Evolutionary conservation across 2,797 vertebrate genomes (phyloP).

Genomic region (Pterois miles): DNA sequence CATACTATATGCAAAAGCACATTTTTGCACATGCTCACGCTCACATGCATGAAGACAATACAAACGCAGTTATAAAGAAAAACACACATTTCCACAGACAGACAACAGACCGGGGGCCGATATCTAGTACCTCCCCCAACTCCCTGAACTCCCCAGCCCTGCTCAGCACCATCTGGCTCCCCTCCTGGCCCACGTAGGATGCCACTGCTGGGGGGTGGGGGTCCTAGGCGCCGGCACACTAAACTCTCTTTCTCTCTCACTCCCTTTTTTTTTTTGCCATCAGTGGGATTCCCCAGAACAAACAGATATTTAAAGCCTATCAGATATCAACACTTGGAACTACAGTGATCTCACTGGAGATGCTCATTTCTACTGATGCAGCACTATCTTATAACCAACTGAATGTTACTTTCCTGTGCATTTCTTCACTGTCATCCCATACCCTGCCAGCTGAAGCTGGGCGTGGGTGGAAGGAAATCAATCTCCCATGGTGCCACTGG

Average conservation of each 20-base stretch:
- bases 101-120: slow-evolving; percentile 66
- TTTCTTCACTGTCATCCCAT: slow-evolving; percentile 48
- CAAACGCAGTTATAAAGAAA: slow-evolving; percentile 33
- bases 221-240: slow-evolving; percentile 38
- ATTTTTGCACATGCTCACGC: neutral
- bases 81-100: slow-evolving; percentile 59
- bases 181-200: slow-evolving; percentile 76
- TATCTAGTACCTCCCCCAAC: slow-evolving; percentile 65
- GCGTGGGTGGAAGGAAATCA: slow-evolving; percentile 64
- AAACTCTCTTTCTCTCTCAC: slow-evolving; percentile 35
- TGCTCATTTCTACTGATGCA: slow-evolving; percentile 28
- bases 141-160: slow-evolving; percentile 70
- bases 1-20: slow-evolving; percentile 19
- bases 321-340: slow-evolving; percentile 40
- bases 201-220: slow-evolving; percentile 61
- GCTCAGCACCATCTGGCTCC: slow-evolving; percentile 82
- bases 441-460: slow-evolving; percentile 46
- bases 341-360: neutral
- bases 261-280: slow-evolving; percentile 16
- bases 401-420: slow-evolving; percentile 9
- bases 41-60: slow-evolving; percentile 26
- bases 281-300: slow-evolving; percentile 58
- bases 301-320: slow-evolving; percentile 41
- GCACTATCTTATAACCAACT: slow-evolving; percentile 5
- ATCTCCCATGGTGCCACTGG: slow-evolving; percentile 57